These are phyloP conservation scores for Archips xylosteana DNA, from an alignment of 2,888 invertebrate genomes.

Conservation along the genomic window DNA sequence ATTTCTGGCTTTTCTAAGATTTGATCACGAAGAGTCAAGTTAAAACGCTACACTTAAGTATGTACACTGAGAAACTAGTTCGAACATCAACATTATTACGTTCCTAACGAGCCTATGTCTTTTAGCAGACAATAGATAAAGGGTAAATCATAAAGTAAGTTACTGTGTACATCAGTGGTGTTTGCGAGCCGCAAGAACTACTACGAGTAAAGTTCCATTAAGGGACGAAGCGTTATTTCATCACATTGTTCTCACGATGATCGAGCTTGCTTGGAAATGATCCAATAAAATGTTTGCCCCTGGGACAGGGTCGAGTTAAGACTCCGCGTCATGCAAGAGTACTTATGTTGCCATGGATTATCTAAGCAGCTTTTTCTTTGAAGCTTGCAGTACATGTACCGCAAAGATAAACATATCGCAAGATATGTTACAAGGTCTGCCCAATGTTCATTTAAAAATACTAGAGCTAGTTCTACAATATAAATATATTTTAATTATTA, in stretches of 20 bases:
- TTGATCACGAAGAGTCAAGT: neutral
- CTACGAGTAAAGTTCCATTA: slow-evolving; percentile 52
- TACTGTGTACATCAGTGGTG: neutral
- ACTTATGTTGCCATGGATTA: neutral
- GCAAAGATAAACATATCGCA: too few relatives aligned
- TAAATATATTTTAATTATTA: too few relatives aligned
- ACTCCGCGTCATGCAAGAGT: neutral
- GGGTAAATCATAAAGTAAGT: neutral
- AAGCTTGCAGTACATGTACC: neutral
- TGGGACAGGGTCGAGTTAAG: slow-evolving; percentile 45
- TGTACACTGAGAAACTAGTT: neutral
- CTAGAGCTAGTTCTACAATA: too few relatives aligned
- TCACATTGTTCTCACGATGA: slow-evolving; percentile 59
- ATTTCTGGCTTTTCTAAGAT: neutral
- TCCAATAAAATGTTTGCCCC: slow-evolving; percentile 64
- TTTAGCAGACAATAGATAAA: neutral
- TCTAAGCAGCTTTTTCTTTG: neutral
- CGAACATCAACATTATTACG: too few relatives aligned
- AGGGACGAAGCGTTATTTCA: slow-evolving; percentile 53
- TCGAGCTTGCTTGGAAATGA: slow-evolving; percentile 71
- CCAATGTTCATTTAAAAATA: too few relatives aligned
- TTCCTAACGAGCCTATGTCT: too few relatives aligned
- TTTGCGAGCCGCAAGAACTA: slow-evolving; percentile 42
- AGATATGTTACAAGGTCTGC: too few relatives aligned
- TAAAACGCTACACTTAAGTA: neutral